Conservation (phyloP, 2,113 vertebrate genomes). For the Petaurus breviceps region DNA sequence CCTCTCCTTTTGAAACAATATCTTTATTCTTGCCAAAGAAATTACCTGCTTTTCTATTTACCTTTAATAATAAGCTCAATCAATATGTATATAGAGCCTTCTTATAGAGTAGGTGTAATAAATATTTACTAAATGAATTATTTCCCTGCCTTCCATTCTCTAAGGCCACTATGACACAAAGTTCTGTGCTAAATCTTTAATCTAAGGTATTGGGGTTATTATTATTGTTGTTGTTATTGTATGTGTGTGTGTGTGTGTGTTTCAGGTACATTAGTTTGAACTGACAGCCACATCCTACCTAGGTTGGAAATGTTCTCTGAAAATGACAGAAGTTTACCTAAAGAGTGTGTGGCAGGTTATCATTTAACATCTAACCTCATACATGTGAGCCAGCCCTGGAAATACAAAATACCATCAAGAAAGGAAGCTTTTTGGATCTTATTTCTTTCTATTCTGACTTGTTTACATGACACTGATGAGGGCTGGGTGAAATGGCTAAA, state of each 20-base stretch:
- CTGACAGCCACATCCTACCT: not conserved
- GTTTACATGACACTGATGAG: not conserved
- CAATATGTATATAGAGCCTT: not conserved
- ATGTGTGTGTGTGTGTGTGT: no score
- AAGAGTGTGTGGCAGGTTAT: not conserved
- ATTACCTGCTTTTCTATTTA: not conserved
- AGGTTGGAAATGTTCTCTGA: conserved; percentile 12
- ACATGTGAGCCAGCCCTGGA: not conserved
- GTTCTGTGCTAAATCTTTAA: not conserved
- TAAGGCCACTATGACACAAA: not conserved
- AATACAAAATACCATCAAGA: not conserved
- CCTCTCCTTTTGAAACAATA: not conserved
- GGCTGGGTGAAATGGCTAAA: not conserved
- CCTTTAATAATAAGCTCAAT: not conserved
- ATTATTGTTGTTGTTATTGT: not conserved
- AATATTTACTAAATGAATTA: not conserved
- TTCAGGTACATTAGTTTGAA: not conserved
- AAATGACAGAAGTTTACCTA: conserved; percentile 30
- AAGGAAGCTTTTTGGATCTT: not conserved
- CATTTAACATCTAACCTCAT: fast-evolving
- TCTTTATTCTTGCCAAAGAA: not conserved
- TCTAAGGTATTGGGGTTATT: conserved; percentile 14
- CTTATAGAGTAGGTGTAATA: not conserved
- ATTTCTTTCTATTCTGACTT: conserved; percentile 8
- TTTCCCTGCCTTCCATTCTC: not conserved